Base-by-base conservation (phyloP, 2,888 invertebrate genomes). In the Rhagium mordax region DNA sequence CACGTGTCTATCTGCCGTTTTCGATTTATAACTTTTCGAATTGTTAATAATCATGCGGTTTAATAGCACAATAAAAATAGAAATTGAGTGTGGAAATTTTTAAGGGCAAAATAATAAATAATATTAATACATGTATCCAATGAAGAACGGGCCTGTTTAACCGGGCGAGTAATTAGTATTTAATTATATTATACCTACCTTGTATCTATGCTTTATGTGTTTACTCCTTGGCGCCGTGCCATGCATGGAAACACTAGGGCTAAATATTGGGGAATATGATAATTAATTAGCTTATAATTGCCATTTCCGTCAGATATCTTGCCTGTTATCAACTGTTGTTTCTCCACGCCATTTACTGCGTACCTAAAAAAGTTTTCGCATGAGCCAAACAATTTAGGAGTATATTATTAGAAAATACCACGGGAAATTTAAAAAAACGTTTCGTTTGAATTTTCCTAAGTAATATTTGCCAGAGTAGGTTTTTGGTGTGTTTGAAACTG, bases 1-100 rank as follows among this genome's bases (percentile, higher is more conserved):
- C 74, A 81, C 79, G 81, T 79, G 81, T 79, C 78, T 79, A 41
- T 61, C 53, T 71, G 71, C 73, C 61, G 71, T 76, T 76, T 74
- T 78, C 78, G 76, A 76, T 78, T 78, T 78, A 74, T 72, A 77
- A 77, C 74, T 69, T 69, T 74, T 74, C 68, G 71, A 27, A 41
- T 18, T 47, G 48, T 57, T 67, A 67, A 67, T 67, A 33, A 47
- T 18, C 47, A 51, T 49, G n/a, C 61, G 61, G 61, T 33, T 33
- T 41, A 18, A n/a, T n/a, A n/a, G n/a, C n/a, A n/a, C n/a, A n/a
- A 20, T 21, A 13, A n/a, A 41, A 41, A n/a, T 41, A 41, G 4
- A 41, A 41, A 41, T 24, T 24, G 24, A n/a, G n/a, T n/a, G n/a
- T n/a, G n/a, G n/a, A n/a, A n/a, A n/a, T n/a, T n/a, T n/a, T n/a